phyloP scores from a whole-genome alignment of 2,888 invertebrate species.

The Pyrochroa serraticornis region DNA sequence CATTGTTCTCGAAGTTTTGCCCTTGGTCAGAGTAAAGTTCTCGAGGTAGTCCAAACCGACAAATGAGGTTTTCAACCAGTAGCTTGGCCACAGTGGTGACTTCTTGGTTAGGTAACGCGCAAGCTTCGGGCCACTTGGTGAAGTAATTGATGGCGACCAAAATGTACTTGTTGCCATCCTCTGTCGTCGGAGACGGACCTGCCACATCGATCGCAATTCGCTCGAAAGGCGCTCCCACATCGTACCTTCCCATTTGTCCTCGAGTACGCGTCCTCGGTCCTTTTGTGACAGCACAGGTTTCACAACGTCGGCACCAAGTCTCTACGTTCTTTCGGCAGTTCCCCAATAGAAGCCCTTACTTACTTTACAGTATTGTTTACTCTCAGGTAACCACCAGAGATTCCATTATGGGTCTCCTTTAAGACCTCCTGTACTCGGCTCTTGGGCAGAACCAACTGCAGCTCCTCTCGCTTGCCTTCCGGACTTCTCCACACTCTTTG shows the following conservation, averaged over 20 bases:
- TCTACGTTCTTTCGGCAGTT: not conserved
- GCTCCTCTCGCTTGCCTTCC: not conserved
- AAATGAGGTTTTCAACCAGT: slow-evolving; percentile 33
- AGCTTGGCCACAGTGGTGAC: slow-evolving; percentile 41
- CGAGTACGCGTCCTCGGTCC: not conserved
- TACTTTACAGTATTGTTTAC: not conserved
- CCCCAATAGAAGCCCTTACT: not conserved
- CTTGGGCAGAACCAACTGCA: not conserved
- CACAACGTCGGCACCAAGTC: not conserved
- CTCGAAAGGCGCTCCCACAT: slow-evolving; percentile 34
- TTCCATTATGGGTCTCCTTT: not conserved
- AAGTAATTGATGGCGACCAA: not conserved
- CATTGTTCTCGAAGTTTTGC: slow-evolving; percentile 40
- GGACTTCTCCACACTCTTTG: not conserved
- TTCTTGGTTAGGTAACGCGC: slow-evolving; percentile 41
- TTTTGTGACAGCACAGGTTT: not conserved
- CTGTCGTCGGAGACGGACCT: slow-evolving; percentile 33
- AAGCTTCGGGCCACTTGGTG: slow-evolving; percentile 19
- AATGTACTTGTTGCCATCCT: slow-evolving; percentile 12
- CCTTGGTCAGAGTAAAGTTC: slow-evolving; percentile 42
- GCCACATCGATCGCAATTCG: slow-evolving; percentile 34
- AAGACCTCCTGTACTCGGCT: not conserved
- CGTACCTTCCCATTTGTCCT: slow-evolving; percentile 10
- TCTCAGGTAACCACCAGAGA: not conserved
- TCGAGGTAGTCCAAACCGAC: slow-evolving; percentile 31